Evolutionary conservation across 2,113 vertebrate genomes (phyloP).

Genomic region (Dicerorhinus sumatrensis): DNA sequence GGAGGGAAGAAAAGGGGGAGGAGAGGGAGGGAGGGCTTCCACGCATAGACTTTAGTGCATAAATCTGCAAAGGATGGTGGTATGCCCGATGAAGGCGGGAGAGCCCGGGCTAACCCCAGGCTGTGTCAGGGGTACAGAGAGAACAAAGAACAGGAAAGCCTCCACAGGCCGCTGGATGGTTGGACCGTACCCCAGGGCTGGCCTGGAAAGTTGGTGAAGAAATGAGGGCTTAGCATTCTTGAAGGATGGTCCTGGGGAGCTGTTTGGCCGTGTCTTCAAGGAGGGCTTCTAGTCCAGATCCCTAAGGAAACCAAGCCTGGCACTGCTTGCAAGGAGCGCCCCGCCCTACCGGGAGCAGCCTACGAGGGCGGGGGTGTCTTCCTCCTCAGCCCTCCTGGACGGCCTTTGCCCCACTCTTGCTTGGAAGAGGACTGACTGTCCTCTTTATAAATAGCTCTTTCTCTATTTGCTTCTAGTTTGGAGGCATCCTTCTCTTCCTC

Average conservation of each 20-base stretch:
- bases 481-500: neutral
- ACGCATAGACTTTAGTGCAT: accelerated
- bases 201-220: neutral
- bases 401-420: neutral
- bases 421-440: neutral
- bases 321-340: neutral
- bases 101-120: neutral
- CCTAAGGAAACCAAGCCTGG: neutral
- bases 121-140: neutral
- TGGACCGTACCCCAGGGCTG: neutral
- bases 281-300: neutral
- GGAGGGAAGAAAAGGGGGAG: neutral
- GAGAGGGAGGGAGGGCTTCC: neutral
- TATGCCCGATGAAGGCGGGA: neutral
- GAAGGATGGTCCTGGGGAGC: neutral
- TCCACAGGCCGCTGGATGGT: neutral
- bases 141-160: neutral
- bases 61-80: neutral
- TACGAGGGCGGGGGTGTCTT: neutral
- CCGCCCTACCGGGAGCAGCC: neutral
- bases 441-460: neutral
- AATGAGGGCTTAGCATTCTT: neutral
- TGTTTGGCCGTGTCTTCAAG: neutral
- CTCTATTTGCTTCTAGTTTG: neutral
- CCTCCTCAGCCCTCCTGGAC: neutral